These are phyloP conservation scores for Telmatochromis sp. DNA, from an alignment of 2,113 vertebrate genomes.

Conservation along the genomic window DNA sequence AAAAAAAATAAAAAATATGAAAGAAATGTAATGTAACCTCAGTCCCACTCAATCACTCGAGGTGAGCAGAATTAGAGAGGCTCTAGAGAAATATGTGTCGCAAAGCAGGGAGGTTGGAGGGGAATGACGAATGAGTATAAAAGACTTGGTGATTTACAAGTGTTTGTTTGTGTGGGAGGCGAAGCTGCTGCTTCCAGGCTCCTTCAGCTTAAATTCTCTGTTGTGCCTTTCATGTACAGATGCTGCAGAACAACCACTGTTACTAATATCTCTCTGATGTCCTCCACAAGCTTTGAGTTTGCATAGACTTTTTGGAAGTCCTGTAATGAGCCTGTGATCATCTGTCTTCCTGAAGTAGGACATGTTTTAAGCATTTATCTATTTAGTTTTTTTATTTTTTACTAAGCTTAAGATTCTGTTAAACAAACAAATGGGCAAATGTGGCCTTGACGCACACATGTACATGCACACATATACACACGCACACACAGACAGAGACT, in stretches of 20 bases:
- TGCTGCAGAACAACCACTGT: background rate
- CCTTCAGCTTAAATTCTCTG: conserved; percentile 10
- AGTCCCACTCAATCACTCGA: background rate
- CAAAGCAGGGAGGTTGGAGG: background rate
- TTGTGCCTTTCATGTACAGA: background rate
- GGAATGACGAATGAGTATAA: background rate
- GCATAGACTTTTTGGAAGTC: background rate
- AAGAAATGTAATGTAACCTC: background rate
- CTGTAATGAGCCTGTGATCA: background rate
- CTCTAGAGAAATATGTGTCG: background rate
- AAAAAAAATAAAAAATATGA: background rate
- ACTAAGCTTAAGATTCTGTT: background rate
- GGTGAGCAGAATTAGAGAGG: background rate
- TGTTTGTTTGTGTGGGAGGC: conserved; percentile 59
- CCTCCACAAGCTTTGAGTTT: background rate
- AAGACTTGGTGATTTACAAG: conserved; percentile 23
- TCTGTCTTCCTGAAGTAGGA: background rate
- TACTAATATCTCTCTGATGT: background rate
- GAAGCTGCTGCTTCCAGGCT: conserved; percentile 41
- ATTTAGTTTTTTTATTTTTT: background rate
- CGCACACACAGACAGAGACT: background rate
- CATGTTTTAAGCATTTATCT: background rate
- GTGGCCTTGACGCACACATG: background rate
- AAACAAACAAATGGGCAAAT: background rate
- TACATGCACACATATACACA: background rate